These are phyloP conservation scores for Bombyx mandarina DNA, from an alignment of 1,140 invertebrate genomes.

Conservation along the genomic window DNA sequence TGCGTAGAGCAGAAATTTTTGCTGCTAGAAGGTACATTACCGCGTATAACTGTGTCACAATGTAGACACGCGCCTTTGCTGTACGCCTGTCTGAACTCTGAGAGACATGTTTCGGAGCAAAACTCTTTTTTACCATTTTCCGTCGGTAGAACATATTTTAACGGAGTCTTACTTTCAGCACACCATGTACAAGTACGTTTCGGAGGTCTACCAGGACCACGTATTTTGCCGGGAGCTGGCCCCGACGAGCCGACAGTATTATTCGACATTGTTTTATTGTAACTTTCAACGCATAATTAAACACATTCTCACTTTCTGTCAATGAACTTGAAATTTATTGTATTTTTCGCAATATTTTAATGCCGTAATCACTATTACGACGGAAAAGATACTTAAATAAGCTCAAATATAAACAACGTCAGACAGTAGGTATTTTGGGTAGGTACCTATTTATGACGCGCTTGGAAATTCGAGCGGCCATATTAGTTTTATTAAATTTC, in stretches of 20 bases:
- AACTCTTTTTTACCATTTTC: conserved; percentile 93
- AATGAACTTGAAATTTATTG: not conserved
- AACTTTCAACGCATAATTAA: conserved; percentile 44
- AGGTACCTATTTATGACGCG: conserved; percentile 54
- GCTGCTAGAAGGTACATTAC: conserved; percentile 73
- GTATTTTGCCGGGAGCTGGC: conserved; percentile 70
- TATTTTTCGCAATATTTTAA: conserved; percentile 5
- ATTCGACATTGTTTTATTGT: conserved; percentile 54
- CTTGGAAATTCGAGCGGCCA: conserved; percentile 48
- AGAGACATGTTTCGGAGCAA: conserved; percentile 90
- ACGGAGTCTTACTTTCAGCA: conserved; percentile 82
- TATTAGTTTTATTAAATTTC: conserved; percentile 37
- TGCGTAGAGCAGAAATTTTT: conserved; percentile 88
- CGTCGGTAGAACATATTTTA: conserved; percentile 89
- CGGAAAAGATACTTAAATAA: conserved; percentile 16
- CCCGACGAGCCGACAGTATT: conserved; percentile 65
- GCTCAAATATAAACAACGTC: conserved; percentile 67
- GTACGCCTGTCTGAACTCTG: conserved; percentile 89
- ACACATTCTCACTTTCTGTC: conserved; percentile 11
- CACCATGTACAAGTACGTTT: conserved; percentile 90
- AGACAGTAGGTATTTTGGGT: conserved; percentile 24
- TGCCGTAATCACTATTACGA: conserved; percentile 15
- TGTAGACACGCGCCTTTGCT: conserved; percentile 87
- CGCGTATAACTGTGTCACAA: conserved; percentile 88
- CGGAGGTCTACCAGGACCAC: conserved; percentile 81